Base-by-base conservation (phyloP, 2,113 vertebrate genomes). In the Barbus barbus region DNA sequence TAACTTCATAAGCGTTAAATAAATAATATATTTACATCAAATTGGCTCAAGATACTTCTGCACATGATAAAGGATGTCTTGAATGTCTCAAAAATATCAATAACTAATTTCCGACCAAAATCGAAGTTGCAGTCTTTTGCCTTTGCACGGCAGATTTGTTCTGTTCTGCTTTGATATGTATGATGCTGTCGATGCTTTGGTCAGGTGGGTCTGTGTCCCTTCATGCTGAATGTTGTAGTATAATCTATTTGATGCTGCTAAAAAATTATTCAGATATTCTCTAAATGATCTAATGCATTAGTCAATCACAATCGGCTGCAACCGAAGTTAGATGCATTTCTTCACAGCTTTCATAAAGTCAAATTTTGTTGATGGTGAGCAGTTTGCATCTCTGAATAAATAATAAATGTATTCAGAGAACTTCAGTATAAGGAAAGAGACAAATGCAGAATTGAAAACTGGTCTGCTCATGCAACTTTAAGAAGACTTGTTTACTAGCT, bases 381-480 rank as follows among this genome's bases (percentile, higher is more conserved):
- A 72, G 69, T 72, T 44, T 72, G 22, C 53, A 56, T 56, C 0
- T 2, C 20, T 56, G 12, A 44, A 16, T 72, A 38, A 44, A 44
- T 44, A 1, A 72, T 44, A 0, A 72, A 71, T 4, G 5, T 44
- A 72, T 44, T 72, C 22, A 24, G 20, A 72, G 69, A 11, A 24
- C 69, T 24, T 41, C 22, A 72, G 75, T 36, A 20, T 36, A 36
- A 36, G 81, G 44, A 69, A 53, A 79, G 14, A 78, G 82, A 78
- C 56, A 81, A 83, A 87, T 87, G 86, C 81, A 88, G 88, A 90
- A 89, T 41, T 65, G 28, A 60, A 33, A 65, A 65, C 28, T 7
- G 28, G 28, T 67, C 28, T 33, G 63, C 53, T 81, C n/a, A 28
- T 74, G 36, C 20, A 72, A 13, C 48, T 61, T 36, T 0, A 33